Base-by-base conservation (phyloP, 2,113 vertebrate genomes). In the Dicerorhinus sumatrensis region DNA sequence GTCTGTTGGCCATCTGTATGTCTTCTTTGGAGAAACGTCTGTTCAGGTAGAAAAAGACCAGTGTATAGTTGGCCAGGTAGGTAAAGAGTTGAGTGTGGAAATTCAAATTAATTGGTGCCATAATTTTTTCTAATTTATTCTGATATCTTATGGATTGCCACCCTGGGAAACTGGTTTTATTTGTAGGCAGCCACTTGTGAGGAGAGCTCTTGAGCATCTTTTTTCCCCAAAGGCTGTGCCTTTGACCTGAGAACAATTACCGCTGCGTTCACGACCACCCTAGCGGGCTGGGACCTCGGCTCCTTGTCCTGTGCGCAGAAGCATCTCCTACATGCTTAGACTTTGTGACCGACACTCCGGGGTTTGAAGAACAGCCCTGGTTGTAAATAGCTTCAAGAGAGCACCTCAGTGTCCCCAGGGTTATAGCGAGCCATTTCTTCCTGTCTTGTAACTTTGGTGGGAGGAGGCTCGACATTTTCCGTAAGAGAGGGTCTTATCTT, bases 201-300 rank as follows among this genome's bases (percentile, higher is more conserved):
- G n/a, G 48, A 58, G 29, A 42, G 33, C 4, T n/a, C 9, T n/a
- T 33, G 42, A 73, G 33, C 3, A 33, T 56, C 18, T 67, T 79
- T 94, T 58, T 80, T 80, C 17, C 25, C 11, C 0, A 3, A 42
- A 79, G 16, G 4, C 51, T 54, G 13, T 29, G 12, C 31, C 23
- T 95, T 91, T 23, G 17, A 51, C 36, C 56, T 89, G 6, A 72
- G 48, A 33, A 60, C 5, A 58, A 2, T 81, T 63, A 33, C n/a
- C 77, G 25, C 8, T 9, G 9, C 8, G 0, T 29, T 73, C n/a
- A 12, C 0, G 8, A 16, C 16, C 0, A 2, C 11, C 2, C 11
- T 23, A 46, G 29, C 2, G 31, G 0, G 10, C 8, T 46, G 31
- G n/a, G 13, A 21, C 1, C 9, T 33, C 3, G 56, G 10, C 16